These are phyloP conservation scores for Lutraria rhynchaena DNA, from an alignment of 1,140 invertebrate species.

Conservation along the genomic window DNA sequence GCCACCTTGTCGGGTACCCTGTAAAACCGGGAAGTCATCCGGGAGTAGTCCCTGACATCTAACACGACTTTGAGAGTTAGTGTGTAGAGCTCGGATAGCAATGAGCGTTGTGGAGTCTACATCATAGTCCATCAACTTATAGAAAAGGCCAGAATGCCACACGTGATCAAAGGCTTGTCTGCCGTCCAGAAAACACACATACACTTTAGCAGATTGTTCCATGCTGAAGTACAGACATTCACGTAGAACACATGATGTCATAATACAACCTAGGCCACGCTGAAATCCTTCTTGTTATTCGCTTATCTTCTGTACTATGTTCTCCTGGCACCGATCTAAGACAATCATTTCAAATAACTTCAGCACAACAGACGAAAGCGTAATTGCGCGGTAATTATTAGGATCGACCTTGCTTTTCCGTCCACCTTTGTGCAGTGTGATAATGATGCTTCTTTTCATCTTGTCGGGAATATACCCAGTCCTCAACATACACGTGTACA, in stretches of 20 bases:
- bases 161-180: constrained; percentile 17
- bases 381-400: no score
- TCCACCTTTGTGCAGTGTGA: constrained; percentile 42
- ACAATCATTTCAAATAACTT: no score
- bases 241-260: constrained; percentile 9
- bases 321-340: not conserved
- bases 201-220: not conserved
- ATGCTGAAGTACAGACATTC: not conserved
- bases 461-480: no score
- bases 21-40: not conserved
- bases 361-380: not conserved
- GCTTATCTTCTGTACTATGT: not conserved
- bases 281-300: constrained; percentile 5
- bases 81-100: not conserved
- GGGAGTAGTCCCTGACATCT: no score
- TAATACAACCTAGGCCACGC: constrained; percentile 8
- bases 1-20: constrained; percentile 33
- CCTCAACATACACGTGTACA: no score
- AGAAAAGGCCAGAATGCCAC: constrained; percentile 7
- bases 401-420: constrained; percentile 4
- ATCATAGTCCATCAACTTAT: no score
- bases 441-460: no score
- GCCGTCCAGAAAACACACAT: not conserved
- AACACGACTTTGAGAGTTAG: no score
- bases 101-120: constrained; percentile 5